These are phyloP conservation scores for Brachypteracias leptosomus DNA, from an alignment of 2,113 vertebrate species.

Conservation along the genomic window DNA sequence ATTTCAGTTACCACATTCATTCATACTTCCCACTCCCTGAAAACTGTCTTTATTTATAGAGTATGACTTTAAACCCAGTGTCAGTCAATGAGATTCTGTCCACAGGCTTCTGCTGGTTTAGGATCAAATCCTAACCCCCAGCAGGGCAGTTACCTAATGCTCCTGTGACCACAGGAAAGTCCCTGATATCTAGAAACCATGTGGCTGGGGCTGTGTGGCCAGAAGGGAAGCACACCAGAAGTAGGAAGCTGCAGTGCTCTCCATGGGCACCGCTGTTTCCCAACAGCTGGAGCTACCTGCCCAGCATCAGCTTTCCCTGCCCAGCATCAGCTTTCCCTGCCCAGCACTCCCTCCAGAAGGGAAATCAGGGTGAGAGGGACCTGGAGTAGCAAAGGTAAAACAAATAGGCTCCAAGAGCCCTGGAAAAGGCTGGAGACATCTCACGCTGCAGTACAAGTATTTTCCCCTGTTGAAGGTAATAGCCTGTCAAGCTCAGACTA, in stretches of 20 bases:
- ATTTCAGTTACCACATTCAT: background rate
- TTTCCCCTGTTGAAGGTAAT: background rate
- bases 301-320: background rate
- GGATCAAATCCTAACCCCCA: background rate
- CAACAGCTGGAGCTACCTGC: background rate
- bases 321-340: background rate
- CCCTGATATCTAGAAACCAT: background rate
- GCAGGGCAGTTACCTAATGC: background rate
- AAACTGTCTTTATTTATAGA: background rate
- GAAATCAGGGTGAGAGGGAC: background rate
- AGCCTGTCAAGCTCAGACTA: background rate
- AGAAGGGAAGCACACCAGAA: background rate
- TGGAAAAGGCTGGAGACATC: background rate
- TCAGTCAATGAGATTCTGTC: background rate
- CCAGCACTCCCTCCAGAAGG: background rate
- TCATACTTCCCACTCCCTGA: background rate
- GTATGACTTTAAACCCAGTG: background rate
- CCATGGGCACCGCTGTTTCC: background rate
- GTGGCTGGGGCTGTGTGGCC: background rate
- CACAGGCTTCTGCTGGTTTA: background rate
- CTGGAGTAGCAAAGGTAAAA: background rate
- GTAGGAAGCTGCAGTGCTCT: background rate
- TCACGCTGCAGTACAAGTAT: background rate
- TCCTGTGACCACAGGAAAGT: background rate
- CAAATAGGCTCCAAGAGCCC: background rate